phyloP scores from a whole-genome alignment of 2,888 invertebrate genomes.

The Congeria kusceri region DNA sequence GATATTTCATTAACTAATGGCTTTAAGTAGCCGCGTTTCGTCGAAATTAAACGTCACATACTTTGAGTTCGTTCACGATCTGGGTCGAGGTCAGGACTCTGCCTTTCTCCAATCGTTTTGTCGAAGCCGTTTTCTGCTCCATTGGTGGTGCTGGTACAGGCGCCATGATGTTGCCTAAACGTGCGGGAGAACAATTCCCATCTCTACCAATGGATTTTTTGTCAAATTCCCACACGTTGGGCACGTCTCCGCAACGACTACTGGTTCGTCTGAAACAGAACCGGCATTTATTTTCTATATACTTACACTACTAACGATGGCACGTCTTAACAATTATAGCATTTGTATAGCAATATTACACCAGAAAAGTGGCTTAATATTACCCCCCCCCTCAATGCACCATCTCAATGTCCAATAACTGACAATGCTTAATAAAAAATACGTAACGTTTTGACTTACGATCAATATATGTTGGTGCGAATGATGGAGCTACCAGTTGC shows the following conservation, averaged over 20 bases:
- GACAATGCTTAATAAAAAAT: no score
- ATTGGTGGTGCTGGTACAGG: not conserved
- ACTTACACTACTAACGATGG: no score
- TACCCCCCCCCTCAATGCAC: no score
- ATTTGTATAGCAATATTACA: no score
- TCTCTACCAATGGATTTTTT: not conserved
- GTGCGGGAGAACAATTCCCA: not conserved
- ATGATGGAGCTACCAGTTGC: constrained; percentile 8
- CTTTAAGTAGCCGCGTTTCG: no score
- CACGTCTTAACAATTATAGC: no score
- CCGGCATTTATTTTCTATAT: no score
- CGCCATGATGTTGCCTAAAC: not conserved
- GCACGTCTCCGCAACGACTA: not conserved
- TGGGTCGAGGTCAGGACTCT: no score
- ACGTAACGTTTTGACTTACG: no score
- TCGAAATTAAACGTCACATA: not conserved
- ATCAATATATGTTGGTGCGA: constrained; percentile 12
- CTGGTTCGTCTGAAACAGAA: not conserved
- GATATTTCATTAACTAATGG: not conserved
- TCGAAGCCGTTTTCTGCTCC: not conserved
- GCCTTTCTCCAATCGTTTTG: not conserved
- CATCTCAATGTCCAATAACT: no score
- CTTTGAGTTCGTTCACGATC: not conserved
- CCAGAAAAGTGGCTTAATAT: no score
- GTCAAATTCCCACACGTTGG: not conserved